phyloP scores from a whole-genome alignment of 2,113 vertebrate genomes.

The Talpa occidentalis region DNA sequence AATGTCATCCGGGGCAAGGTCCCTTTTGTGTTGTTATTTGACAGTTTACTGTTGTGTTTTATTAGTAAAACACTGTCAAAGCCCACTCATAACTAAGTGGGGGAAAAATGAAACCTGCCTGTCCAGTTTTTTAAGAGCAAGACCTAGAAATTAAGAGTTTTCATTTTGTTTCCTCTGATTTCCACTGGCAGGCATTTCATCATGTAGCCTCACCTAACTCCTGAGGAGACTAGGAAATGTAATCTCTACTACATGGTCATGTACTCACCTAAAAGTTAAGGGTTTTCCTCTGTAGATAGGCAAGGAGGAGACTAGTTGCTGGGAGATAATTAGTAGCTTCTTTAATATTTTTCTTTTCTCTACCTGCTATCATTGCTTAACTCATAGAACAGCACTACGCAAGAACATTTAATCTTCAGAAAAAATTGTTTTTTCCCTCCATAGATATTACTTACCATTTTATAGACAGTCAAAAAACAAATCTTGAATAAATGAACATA shows the following conservation, averaged over 20 bases:
- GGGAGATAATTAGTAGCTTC: not conserved
- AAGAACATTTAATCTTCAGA: slow-evolving; percentile 20
- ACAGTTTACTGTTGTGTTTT: not conserved
- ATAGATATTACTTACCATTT: not conserved
- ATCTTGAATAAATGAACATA: not conserved
- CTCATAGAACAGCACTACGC: not conserved
- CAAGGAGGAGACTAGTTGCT: not conserved
- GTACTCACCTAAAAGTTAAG: not conserved
- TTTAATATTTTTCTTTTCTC: not conserved
- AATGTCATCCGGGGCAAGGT: not conserved
- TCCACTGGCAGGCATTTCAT: not conserved
- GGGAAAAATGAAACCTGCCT: not conserved
- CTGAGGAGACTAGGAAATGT: not conserved
- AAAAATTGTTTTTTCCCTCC: not conserved
- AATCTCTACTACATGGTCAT: not conserved
- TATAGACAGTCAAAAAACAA: slow-evolving; percentile 18
- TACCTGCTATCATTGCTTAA: not conserved
- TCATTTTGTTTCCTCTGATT: not conserved
- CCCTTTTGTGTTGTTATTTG: not conserved
- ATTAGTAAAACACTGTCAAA: not conserved
- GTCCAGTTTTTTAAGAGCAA: not conserved
- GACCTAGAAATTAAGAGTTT: slow-evolving; percentile 3
- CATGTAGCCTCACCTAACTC: not conserved
- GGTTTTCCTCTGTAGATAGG: not conserved
- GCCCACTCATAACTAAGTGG: not conserved